Evolutionary conservation across 2,888 invertebrate genomes (phyloP).

Genomic region (Eristalis intricaria): DNA sequence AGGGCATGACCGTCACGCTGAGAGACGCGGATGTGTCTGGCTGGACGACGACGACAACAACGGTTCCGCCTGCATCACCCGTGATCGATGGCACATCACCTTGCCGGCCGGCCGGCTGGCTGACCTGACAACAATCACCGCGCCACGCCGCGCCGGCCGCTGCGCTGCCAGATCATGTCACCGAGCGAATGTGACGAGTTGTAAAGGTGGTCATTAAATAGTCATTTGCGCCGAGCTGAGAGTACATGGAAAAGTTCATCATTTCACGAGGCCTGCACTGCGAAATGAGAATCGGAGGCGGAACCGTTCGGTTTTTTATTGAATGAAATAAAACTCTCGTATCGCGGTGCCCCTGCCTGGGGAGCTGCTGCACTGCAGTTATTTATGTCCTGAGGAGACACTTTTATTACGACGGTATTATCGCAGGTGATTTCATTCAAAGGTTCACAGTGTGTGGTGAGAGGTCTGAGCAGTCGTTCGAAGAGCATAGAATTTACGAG

Average conservation of each 20-base stretch:
- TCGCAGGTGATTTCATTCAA: conserved; percentile 45
- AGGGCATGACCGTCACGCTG: conserved; percentile 70
- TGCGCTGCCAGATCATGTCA: conserved; percentile 30
- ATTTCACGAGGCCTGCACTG: background rate
- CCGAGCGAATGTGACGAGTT: conserved; percentile 26
- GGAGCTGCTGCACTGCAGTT: conserved; percentile 33
- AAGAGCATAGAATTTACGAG: too few relatives aligned
- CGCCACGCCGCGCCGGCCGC: too few relatives aligned
- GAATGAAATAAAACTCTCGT: conserved; percentile 1
- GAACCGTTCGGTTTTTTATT: conserved; percentile 33
- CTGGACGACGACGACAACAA: conserved; percentile 15
- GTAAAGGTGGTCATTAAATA: conserved; percentile 41
- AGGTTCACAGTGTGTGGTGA: conserved; percentile 5
- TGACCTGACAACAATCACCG: background rate
- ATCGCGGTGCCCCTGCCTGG: background rate
- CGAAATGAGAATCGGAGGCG: conserved; percentile 50
- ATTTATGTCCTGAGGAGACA: conserved; percentile 50
- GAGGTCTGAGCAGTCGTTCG: too few relatives aligned
- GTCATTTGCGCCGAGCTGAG: conserved; percentile 23
- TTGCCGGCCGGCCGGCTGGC: background rate
- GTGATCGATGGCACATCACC: conserved; percentile 61
- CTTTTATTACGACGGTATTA: conserved; percentile 51
- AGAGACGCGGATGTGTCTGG: too few relatives aligned
- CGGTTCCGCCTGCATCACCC: conserved; percentile 71
- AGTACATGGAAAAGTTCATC: conserved; percentile 34